Evolutionary conservation across 2,113 vertebrate species (phyloP), one percentile per base, ranked within the genome.

Genomic region (Nettapus auritus): DNA sequence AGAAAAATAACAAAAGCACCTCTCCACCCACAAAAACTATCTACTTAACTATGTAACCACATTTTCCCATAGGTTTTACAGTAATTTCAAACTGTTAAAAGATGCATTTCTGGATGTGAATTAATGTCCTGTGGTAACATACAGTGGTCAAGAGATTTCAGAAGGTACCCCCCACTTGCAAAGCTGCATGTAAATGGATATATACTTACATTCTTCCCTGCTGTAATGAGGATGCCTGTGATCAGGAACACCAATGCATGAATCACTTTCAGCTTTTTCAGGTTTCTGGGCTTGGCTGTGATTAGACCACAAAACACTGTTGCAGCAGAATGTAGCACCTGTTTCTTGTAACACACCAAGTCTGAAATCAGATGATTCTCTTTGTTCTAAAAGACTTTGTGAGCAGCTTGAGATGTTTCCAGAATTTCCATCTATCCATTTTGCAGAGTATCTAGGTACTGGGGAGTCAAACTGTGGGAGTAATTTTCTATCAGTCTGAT

Each of bases 381-480:
- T 98, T 82, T 97, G 97, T 86, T 98, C 98, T 97, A 99, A 82
- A 96, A 99, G 98, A 86, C 96, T 95, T 62, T 98, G 97, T 28
- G 98, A 91, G 71, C 98, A 98, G 82, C 98, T 98, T 1, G 98
- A 97, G 67, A 98, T 96, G 31, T 92, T 93, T 6, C 97, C 76
- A 8, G 97, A 86, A 42, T 83, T 97, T 70, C 96, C 98, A 48
- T 95, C 96, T 88, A 98, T 96, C 99, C 99, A 99, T 88, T 97
- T 98, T 21, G 98, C 99, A 12, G 99, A 97, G 86, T 99, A 99
- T 68, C 98, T 98, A 36, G 99, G 99, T 77, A 99, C 99, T 91
- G 98, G 99, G 29, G 98, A 98, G n/a, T 99, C 99, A 17, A 98
- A 98, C 92, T 99, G 99, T 11, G 98, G 98, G 38, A 99, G 96